Evolutionary conservation across 2,888 invertebrate genomes (phyloP).

Genomic region (Lordiphosa fenestrarum): DNA sequence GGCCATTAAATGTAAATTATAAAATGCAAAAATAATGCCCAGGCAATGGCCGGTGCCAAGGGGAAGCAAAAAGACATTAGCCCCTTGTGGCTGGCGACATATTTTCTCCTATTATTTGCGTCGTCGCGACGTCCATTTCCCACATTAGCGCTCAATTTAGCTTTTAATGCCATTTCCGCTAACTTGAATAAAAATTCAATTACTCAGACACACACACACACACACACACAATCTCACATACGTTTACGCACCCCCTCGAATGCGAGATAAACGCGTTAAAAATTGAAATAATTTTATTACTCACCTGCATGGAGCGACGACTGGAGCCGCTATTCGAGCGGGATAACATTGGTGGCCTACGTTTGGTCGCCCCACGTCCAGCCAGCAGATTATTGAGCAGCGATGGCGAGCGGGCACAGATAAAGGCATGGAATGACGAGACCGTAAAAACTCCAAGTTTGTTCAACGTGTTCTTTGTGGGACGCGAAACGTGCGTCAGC

Average conservation of each 20-base stretch:
- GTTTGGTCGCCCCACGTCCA: slow-evolving; percentile 93
- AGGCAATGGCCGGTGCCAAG: slow-evolving; percentile 18
- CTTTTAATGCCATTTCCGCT: slow-evolving; percentile 70
- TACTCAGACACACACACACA: slow-evolving; percentile 39
- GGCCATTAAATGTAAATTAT: slow-evolving; percentile 73
- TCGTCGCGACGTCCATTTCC: slow-evolving; percentile 41
- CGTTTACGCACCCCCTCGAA: slow-evolving; percentile 9
- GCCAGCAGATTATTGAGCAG: slow-evolving; percentile 94
- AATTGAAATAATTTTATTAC: slow-evolving; percentile 72
- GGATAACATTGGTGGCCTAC: slow-evolving; percentile 93
- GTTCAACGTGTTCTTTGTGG: slow-evolving; percentile 96
- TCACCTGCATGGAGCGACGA: slow-evolving; percentile 91
- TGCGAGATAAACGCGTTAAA: slow-evolving; percentile 55
- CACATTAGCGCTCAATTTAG: slow-evolving; percentile 64
- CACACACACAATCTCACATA: slow-evolving; percentile 21
- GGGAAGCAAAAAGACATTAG: neutral
- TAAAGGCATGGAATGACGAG: slow-evolving; percentile 98
- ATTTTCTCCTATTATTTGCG: slow-evolving; percentile 31
- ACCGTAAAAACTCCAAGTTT: slow-evolving; percentile 98
- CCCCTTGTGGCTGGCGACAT: slow-evolving; percentile 43
- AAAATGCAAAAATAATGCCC: slow-evolving; percentile 33
- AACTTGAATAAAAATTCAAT: slow-evolving; percentile 67
- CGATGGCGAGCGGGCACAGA: slow-evolving; percentile 97
- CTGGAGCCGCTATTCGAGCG: slow-evolving; percentile 94
- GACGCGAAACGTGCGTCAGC: slow-evolving; percentile 95